Evolutionary conservation across 1,140 invertebrate genomes (phyloP).

Genomic region (Dendroctonus ponderosae): DNA sequence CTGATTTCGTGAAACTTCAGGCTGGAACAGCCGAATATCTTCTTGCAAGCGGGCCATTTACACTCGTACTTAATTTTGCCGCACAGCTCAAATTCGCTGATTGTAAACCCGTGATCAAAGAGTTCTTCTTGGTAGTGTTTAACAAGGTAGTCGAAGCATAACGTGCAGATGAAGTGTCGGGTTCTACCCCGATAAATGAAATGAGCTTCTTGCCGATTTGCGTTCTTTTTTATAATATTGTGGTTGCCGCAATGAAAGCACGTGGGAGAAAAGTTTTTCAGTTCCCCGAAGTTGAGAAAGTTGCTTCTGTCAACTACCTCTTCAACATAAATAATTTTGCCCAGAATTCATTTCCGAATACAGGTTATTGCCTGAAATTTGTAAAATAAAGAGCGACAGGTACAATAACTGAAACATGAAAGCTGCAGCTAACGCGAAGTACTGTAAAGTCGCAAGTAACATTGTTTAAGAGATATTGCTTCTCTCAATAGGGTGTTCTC

Average conservation of each 20-base stretch:
- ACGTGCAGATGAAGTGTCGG: slow-evolving; percentile 28
- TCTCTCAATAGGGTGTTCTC: too few relatives aligned
- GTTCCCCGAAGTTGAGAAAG: slow-evolving; percentile 16
- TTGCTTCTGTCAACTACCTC: too few relatives aligned
- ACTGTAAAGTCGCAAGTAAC: too few relatives aligned
- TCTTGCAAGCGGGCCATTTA: slow-evolving; percentile 23
- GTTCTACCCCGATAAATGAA: slow-evolving; percentile 29
- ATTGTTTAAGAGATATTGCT: too few relatives aligned
- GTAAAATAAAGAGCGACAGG: too few relatives aligned
- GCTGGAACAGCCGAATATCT: slow-evolving; percentile 26
- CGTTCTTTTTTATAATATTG: too few relatives aligned
- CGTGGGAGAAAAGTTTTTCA: slow-evolving; percentile 11
- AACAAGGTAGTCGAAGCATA: slow-evolving; percentile 30
- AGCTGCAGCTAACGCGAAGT: too few relatives aligned
- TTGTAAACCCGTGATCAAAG: slow-evolving; percentile 23
- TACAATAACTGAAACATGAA: too few relatives aligned
- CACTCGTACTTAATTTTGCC: slow-evolving; percentile 29
- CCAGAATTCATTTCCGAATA: too few relatives aligned
- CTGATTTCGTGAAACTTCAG: slow-evolving; percentile 22
- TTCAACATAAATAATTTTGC: too few relatives aligned
- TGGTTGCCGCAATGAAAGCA: slow-evolving; percentile 30
- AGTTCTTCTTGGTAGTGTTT: slow-evolving; percentile 17
- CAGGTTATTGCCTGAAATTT: too few relatives aligned
- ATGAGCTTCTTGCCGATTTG: slow-evolving; percentile 22
- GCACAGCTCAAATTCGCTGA: slow-evolving; percentile 23